These are phyloP conservation scores for Hucho hucho DNA, from an alignment of 2,113 vertebrate genomes.

Conservation along the genomic window DNA sequence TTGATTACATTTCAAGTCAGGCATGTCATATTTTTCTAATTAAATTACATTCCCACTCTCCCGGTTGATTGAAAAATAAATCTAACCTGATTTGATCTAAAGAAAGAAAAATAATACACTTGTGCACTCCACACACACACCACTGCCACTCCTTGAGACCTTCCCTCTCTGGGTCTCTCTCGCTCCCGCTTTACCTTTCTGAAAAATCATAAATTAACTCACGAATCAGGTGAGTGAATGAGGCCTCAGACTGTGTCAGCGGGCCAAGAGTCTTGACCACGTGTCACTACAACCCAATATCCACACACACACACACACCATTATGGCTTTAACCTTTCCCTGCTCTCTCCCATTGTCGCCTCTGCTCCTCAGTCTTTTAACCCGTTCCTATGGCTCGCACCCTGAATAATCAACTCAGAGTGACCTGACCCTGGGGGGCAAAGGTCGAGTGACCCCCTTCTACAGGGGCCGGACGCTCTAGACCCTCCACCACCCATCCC, in stretches of 20 bases:
- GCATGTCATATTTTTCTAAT: not conserved
- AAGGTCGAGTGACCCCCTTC: conserved; percentile 65
- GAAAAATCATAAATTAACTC: conserved; percentile 1
- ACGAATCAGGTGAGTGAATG: conserved; percentile 32
- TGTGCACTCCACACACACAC: not conserved
- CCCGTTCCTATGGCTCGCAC: conserved; percentile 59
- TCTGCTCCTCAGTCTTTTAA: conserved; percentile 58
- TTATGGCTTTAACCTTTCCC: conserved; percentile 46
- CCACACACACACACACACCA: conserved; percentile 6
- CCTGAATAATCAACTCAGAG: conserved; percentile 54
- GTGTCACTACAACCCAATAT: conserved; percentile 28
- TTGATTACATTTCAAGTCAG: not conserved
- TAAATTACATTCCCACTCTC: not conserved
- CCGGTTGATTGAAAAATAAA: not conserved
- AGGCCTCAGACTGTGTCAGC: conserved; percentile 7
- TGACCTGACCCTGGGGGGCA: conserved; percentile 61
- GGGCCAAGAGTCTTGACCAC: conserved; percentile 22
- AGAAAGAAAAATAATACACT: not conserved
- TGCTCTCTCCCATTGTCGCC: conserved; percentile 35
- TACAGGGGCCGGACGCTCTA: conserved; percentile 24
- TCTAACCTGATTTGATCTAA: not conserved
- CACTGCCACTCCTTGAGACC: not conserved
- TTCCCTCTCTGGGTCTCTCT: not conserved
- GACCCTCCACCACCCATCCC: conserved; percentile 47
- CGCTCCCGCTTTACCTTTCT: not conserved